A percentile compares a stretch with the other conserved stretches of the same genome.
Evolutionary conservation across 2,113 vertebrate species (phyloP).

Genomic region (Oenanthe melanoleuca): DNA sequence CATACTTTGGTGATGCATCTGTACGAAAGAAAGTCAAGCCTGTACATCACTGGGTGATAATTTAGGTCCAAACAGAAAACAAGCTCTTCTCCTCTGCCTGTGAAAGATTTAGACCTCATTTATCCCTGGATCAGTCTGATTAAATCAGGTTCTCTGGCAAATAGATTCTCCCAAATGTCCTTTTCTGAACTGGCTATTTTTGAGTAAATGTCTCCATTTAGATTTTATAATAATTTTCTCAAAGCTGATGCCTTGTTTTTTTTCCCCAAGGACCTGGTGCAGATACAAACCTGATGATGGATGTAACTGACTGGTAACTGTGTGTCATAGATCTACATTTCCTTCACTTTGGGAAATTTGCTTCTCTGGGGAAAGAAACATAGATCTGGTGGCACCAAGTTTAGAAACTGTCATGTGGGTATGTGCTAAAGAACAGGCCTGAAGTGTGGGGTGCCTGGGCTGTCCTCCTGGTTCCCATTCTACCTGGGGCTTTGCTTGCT

Average conservation of each 20-base stretch:
- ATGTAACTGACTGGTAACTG: background rate
- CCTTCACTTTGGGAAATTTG: background rate
- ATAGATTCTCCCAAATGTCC: background rate
- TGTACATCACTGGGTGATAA: background rate
- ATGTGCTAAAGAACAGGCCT: background rate
- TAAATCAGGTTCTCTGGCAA: slow-evolving; percentile 3
- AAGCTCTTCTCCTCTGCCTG: background rate
- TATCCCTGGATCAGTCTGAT: background rate
- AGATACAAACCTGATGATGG: background rate
- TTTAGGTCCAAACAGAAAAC: background rate
- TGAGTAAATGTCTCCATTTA: background rate
- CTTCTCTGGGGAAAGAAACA: background rate
- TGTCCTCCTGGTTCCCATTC: background rate
- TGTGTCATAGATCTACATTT: background rate
- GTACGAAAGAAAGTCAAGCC: background rate
- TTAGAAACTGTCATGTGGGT: background rate
- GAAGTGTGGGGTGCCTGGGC: background rate
- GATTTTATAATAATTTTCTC: background rate
- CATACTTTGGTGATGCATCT: background rate
- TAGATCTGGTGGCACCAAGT: background rate
- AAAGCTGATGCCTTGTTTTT: background rate
- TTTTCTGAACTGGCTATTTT: background rate
- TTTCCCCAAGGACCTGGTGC: background rate
- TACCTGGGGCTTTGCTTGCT: background rate
- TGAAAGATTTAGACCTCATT: slow-evolving; percentile 12